A percentile compares a stretch with the other conserved stretches of the same genome.
Evolutionary conservation across 2,888 invertebrate species (phyloP).

Genomic region (Synanthedon vespiformis): DNA sequence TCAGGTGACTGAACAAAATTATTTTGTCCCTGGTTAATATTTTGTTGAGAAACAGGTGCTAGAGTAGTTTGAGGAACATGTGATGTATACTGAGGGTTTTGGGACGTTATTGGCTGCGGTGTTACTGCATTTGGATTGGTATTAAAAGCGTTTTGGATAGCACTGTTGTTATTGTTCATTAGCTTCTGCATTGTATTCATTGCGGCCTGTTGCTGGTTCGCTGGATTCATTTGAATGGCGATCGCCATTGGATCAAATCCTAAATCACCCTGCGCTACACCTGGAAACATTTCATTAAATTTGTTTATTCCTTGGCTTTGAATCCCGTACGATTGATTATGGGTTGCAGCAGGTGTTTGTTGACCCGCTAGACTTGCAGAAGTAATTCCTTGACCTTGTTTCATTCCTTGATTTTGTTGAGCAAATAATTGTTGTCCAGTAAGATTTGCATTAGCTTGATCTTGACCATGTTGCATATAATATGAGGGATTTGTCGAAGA

Average conservation of each 20-base stretch:
- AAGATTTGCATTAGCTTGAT: background rate
- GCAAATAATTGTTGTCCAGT: background rate
- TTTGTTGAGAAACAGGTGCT: background rate
- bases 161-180: constrained; percentile 16
- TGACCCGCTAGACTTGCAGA: constrained; percentile 12
- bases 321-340: constrained; percentile 21
- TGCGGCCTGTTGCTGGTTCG: constrained; percentile 41
- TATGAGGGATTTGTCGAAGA: background rate
- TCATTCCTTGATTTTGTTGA: background rate
- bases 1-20: too few relatives aligned
- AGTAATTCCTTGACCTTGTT: background rate
- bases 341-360: constrained; percentile 9
- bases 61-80: background rate
- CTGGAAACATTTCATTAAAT: constrained; percentile 58
- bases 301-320: constrained; percentile 42
- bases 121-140: background rate
- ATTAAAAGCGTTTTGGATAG: constrained; percentile 2
- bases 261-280: constrained; percentile 42
- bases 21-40: background rate
- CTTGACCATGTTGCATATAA: background rate
- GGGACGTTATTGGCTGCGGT: constrained; percentile 3
- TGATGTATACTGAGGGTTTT: background rate
- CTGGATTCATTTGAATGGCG: constrained; percentile 62
- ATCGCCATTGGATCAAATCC: constrained; percentile 61
- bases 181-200: constrained; percentile 40